Conservation (phyloP, 2,113 vertebrate species). For the Pristiophorus japonicus region DNA sequence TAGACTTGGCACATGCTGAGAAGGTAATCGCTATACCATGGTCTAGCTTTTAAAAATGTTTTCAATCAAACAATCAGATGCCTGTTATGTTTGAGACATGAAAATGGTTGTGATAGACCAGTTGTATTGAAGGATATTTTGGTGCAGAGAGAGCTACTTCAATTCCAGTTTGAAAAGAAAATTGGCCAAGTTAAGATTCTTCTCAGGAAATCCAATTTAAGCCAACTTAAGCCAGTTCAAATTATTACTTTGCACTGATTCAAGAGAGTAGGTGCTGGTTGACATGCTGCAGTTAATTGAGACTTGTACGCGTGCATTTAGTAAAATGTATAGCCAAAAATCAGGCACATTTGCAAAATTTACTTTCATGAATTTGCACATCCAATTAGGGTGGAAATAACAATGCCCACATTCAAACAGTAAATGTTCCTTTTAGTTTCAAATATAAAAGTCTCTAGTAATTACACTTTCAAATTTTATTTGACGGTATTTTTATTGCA, state of each 20-base stretch:
- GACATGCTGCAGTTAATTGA: background rate
- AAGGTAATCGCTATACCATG: no score
- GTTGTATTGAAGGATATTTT: background rate
- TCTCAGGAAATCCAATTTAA: background rate
- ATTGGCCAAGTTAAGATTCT: background rate
- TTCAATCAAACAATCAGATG: background rate
- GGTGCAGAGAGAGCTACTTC: background rate
- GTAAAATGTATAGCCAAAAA: background rate
- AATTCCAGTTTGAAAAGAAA: conserved; percentile 8
- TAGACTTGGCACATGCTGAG: no score
- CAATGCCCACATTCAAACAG: background rate
- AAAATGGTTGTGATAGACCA: background rate
- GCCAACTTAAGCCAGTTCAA: background rate
- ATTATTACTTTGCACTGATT: background rate
- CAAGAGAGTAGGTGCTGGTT: background rate
- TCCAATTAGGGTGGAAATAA: no score
- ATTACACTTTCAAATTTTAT: background rate
- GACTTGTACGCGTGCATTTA: background rate
- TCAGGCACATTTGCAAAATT: background rate
- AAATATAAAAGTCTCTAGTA: background rate
- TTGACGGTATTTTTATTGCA: background rate
- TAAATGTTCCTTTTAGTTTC: background rate
- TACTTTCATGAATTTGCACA: background rate
- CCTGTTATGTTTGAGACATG: background rate
- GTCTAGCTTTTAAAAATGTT: background rate